phyloP scores from a whole-genome alignment of 1,140 invertebrate species.

The Tetranychus urticae region DNA sequence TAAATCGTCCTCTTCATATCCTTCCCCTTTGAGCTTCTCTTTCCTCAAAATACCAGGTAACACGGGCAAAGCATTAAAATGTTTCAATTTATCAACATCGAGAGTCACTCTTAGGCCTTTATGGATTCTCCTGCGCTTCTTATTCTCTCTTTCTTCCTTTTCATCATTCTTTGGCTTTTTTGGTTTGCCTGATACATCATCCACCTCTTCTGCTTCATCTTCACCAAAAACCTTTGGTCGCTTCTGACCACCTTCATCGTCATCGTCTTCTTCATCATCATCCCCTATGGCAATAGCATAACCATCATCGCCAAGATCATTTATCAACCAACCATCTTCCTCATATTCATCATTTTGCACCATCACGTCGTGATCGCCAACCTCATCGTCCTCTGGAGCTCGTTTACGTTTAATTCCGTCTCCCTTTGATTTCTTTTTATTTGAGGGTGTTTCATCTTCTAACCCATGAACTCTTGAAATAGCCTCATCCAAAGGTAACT shows the following conservation, averaged over 20 bases:
- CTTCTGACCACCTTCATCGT: background rate
- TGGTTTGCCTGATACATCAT: background rate
- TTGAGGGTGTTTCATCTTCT: no score
- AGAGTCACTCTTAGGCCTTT: background rate
- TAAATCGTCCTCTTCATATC: slow-evolving; percentile 54
- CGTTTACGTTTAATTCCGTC: no score
- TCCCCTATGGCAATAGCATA: no score
- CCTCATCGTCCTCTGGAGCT: no score
- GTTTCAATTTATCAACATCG: slow-evolving; percentile 25
- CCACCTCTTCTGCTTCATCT: background rate
- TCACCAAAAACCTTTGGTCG: background rate
- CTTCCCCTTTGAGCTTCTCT: slow-evolving; percentile 58
- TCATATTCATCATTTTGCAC: no score
- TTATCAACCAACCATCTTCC: no score
- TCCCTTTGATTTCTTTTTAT: no score
- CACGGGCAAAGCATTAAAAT: slow-evolving; percentile 47
- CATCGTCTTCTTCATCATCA: background rate
- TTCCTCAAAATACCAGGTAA: slow-evolving; percentile 52
- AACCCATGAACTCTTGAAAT: no score
- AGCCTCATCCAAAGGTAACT: no score
- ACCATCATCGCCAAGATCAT: no score
- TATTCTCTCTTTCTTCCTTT: background rate
- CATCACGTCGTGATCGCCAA: no score
- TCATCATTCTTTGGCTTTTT: background rate
- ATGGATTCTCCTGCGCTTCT: background rate